phyloP scores from a whole-genome alignment of 1,140 invertebrate species.

The Metopolophium dirhodum region DNA sequence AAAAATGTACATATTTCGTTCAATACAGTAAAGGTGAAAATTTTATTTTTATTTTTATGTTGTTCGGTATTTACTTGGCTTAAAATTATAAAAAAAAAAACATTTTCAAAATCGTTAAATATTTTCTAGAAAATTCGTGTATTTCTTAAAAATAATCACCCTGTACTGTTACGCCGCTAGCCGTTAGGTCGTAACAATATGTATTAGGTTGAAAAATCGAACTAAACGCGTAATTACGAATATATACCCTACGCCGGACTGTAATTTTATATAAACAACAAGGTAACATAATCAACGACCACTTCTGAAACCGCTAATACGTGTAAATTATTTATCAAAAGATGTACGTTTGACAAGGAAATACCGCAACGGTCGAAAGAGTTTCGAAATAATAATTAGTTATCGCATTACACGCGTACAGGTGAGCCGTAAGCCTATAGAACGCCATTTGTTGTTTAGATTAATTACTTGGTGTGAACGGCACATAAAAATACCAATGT shows the following conservation, averaged over 20 bases:
- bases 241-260: background rate
- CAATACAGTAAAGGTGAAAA: no score
- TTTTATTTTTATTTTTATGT: no score
- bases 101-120: no score
- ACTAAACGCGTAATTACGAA: background rate
- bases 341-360: background rate
- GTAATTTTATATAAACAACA: background rate
- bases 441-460: background rate
- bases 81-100: no score
- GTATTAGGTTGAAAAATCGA: background rate
- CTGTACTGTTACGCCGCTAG: no score
- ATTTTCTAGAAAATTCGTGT: no score
- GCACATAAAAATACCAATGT: background rate
- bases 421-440: background rate
- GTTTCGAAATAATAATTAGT: constrained; percentile 13
- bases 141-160: background rate
- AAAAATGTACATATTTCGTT: no score
- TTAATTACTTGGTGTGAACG: background rate
- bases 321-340: background rate
- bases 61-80: no score
- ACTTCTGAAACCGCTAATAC: background rate
- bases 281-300: background rate
- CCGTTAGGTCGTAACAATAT: no score
- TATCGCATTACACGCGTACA: background rate
- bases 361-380: background rate